Conservation (phyloP, 2,113 vertebrate genomes). For the Esox niger region DNA sequence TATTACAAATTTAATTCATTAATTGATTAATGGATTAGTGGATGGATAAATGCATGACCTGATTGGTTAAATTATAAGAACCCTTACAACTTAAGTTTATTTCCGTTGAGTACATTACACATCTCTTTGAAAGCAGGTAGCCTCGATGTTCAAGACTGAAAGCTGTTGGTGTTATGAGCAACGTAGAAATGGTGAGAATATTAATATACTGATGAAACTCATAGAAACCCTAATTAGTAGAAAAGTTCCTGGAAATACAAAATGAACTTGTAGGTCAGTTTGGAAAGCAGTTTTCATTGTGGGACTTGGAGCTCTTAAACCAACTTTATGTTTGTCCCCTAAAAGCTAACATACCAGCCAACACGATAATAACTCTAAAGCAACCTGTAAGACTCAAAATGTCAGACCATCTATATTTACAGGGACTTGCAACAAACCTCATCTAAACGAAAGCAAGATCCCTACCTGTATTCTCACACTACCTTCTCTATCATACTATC, state of each 20-base stretch:
- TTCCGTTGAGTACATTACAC: too few species aligned
- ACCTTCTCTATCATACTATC: too few species aligned
- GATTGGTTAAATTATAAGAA: too few species aligned
- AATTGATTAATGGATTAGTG: background rate
- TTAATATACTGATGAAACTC: constrained; percentile 21
- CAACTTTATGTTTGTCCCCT: background rate
- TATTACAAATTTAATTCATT: background rate
- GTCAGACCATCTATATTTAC: background rate
- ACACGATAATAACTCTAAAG: background rate
- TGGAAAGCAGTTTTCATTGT: background rate
- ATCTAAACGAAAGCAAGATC: background rate
- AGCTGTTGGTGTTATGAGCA: constrained; percentile 3
- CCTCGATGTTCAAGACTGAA: background rate
- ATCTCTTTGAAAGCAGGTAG: too few species aligned
- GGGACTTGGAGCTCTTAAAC: background rate
- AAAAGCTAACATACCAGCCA: background rate
- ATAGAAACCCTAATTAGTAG: constrained; percentile 21
- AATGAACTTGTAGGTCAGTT: constrained; percentile 21
- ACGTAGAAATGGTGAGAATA: constrained; percentile 17
- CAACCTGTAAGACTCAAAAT: background rate
- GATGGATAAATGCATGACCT: too few species aligned
- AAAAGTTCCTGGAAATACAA: constrained; percentile 31
- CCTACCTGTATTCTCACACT: too few species aligned
- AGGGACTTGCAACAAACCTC: background rate
- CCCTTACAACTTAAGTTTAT: too few species aligned